Base-by-base conservation (phyloP, 2,888 invertebrate species). In the Hydropsyche betteni region DNA sequence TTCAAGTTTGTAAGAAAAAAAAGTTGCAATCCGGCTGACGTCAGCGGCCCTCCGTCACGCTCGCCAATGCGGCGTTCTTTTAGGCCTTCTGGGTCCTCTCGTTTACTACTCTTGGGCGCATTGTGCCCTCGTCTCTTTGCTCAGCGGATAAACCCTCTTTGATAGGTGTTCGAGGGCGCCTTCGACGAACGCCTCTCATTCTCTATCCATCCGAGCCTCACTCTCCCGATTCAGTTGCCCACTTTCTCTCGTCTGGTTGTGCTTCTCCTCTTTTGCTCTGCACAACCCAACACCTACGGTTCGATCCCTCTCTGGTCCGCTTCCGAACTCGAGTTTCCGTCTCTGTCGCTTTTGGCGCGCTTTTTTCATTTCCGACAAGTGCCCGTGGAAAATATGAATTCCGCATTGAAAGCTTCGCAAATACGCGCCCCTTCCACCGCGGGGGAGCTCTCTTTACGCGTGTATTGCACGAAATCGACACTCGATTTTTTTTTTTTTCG, bases 141-240 rank as follows among this genome's bases (percentile, higher is more conserved):
- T 69, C 61, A 75, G 72, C 34, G 79, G 79, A 79, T 79, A 77
- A 79, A 76, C 76, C 76, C 75, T 71, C 74, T 78, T 79, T 76
- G 76, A 75, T 78, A 75, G 78, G 73, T 58, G 74, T 70, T 74
- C 55, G 69, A 69, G 75, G 36, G 55, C 51, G 58, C 44, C 64
- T 74, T 58, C 44, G 6, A 44, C 44, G 44, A 44, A 44, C 44
- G 44, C 44, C 44, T 44, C 44, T 44, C 24, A 24, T 16, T 34
- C 24, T 12, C 75, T 51, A 44, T 44, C 6, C 44, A 8, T 8
- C 7, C 44, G 10, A 44, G 10, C 44, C 44, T 44, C 44, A 44
- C 44, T 44, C 10, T 44, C 44, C 44, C 44, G 6, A 44, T 44
- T 44, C 10, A 44, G 44, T 24, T 24, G 24, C 24, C 24, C 24